Percentiles rank a stretch among this genome's conserved stretches.
phyloP scores from a whole-genome alignment of 2,888 invertebrate genomes.

The Mongoloraphidia duomilia region DNA sequence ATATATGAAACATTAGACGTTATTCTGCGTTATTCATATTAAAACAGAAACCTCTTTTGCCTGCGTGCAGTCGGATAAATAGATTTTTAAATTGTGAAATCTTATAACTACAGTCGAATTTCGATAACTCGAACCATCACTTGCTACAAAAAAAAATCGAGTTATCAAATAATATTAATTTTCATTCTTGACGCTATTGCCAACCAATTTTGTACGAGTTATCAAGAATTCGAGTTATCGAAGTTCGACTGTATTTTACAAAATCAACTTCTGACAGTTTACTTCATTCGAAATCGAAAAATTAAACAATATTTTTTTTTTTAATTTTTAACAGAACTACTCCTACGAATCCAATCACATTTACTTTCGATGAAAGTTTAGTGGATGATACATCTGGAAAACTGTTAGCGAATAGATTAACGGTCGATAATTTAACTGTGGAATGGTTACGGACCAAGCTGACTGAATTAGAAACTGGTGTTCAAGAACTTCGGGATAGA shows the following conservation, averaged over 20 bases:
- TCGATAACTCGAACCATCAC: too few species aligned
- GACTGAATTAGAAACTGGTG: conserved; percentile 60
- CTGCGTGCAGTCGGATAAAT: background rate
- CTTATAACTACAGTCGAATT: too few species aligned
- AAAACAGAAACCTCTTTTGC: too few species aligned
- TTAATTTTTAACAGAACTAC: conserved; percentile 44
- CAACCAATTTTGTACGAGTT: too few species aligned
- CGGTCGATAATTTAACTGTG: conserved; percentile 84
- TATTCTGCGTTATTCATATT: too few species aligned
- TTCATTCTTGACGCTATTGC: too few species aligned
- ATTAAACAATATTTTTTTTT: conserved; percentile 1
- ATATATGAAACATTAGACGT: too few species aligned
- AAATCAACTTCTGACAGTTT: too few species aligned
- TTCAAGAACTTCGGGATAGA: conserved; percentile 59
- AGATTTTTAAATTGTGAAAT: background rate
- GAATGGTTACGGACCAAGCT: conserved; percentile 75
- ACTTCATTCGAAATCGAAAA: background rate
- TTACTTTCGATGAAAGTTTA: conserved; percentile 76
- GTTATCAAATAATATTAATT: too few species aligned
- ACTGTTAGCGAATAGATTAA: conserved; percentile 71
- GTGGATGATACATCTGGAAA: conserved; percentile 82
- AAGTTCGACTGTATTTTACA: too few species aligned
- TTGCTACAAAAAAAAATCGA: too few species aligned
- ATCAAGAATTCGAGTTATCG: too few species aligned
- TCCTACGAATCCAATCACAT: conserved; percentile 59